phyloP scores from a whole-genome alignment of 2,888 invertebrate genomes.

The Dynastes maya region DNA sequence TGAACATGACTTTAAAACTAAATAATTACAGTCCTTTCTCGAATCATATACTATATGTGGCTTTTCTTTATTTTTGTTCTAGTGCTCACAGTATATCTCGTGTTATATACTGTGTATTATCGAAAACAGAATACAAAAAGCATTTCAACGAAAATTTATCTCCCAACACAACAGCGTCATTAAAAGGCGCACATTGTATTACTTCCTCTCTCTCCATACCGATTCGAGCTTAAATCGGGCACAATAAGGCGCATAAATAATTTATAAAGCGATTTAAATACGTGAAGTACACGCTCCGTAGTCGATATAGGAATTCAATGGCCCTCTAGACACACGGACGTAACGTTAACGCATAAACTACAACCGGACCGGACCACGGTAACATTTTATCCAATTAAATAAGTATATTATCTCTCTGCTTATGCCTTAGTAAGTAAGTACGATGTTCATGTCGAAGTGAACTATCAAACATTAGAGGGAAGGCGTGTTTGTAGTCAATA shows the following conservation, averaged over 20 bases:
- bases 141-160: slow-evolving; percentile 31
- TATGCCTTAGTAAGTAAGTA: slow-evolving; percentile 6
- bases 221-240: slow-evolving; percentile 10
- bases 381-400: slow-evolving; percentile 36
- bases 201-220: not conserved
- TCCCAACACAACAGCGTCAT: slow-evolving; percentile 31
- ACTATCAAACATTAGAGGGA: slow-evolving; percentile 4
- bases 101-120: too few species aligned
- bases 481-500: not conserved
- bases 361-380: not conserved
- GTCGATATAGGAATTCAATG: not conserved
- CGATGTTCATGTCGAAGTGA: not conserved
- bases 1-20: too few species aligned
- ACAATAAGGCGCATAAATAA: slow-evolving; percentile 43
- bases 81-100: too few species aligned
- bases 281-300: slow-evolving; percentile 8
- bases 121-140: slow-evolving; percentile 18
- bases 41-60: too few species aligned
- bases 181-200: not conserved
- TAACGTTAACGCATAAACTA: slow-evolving; percentile 5
- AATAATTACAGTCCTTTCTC: too few species aligned
- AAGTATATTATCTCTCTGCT: slow-evolving; percentile 34
- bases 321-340: not conserved
- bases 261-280: slow-evolving; percentile 45
- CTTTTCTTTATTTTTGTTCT: too few species aligned